Evolutionary conservation across 53 echinoderm and acorn worm genomes (phyloP).

Genomic region (Holothuria leucospilota): DNA sequence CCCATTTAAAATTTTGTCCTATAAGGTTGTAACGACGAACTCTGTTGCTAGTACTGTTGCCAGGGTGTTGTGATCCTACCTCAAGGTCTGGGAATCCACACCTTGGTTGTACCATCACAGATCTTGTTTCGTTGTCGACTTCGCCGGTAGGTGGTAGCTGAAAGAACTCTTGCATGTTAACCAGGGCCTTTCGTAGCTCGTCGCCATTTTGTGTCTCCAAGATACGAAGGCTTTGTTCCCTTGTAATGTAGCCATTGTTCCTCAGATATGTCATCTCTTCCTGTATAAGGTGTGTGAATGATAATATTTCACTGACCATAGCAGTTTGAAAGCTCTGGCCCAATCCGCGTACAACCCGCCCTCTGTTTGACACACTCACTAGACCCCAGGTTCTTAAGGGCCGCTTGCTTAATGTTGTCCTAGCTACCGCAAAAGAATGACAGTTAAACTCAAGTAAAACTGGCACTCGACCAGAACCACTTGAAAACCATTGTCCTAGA

Average conservation of each 20-base stretch:
- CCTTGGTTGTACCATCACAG: constrained; percentile 77
- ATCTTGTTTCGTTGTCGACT: constrained; percentile 72
- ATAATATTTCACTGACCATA: no score
- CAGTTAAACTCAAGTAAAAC: no score
- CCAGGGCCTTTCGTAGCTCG: constrained; percentile 53
- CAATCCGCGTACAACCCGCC: no score
- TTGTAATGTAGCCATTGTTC: constrained; percentile 67
- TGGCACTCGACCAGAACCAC: no score
- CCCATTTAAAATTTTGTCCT: constrained; percentile 82
- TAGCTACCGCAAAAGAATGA: no score
- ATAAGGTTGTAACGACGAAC: constrained; percentile 73
- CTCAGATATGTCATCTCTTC: constrained; percentile 70
- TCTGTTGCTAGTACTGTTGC: constrained; percentile 33
- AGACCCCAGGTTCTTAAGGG: no score
- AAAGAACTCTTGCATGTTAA: constrained; percentile 78
- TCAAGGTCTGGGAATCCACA: constrained; percentile 86
- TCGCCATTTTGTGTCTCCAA: constrained; percentile 43
- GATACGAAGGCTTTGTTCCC: constrained; percentile 42
- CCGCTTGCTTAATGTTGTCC: no score
- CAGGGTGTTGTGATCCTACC: constrained; percentile 50
- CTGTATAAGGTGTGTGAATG: background rate
- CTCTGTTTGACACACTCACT: no score
- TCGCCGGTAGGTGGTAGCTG: constrained; percentile 66
- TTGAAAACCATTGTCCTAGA: no score
- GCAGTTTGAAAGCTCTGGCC: no score